Conservation (phyloP, 2,888 invertebrate genomes). For the Ptilodon capucinus region DNA sequence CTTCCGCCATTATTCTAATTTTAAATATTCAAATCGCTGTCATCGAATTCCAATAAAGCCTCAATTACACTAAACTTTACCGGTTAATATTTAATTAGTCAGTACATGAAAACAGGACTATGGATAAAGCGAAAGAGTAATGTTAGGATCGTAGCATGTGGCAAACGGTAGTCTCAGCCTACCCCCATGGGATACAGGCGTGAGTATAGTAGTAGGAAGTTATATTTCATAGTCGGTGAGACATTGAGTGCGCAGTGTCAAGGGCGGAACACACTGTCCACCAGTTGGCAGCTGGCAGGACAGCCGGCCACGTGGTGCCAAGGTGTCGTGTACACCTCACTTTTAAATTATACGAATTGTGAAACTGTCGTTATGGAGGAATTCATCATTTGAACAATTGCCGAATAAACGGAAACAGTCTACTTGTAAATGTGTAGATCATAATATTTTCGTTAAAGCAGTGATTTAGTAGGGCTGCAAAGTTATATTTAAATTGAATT, state of each 20-base stretch:
- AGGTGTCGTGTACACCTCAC: conserved; percentile 7
- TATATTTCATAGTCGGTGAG: conserved; percentile 20
- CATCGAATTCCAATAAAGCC: neutral
- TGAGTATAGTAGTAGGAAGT: conserved; percentile 20
- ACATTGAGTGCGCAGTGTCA: conserved; percentile 36
- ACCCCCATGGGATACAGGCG: too few relatives aligned
- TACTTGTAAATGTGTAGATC: too few relatives aligned
- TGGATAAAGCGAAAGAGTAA: too few relatives aligned
- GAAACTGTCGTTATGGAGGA: neutral
- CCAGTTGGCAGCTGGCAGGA: conserved; percentile 36
- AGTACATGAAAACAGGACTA: too few relatives aligned
- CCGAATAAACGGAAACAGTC: too few relatives aligned
- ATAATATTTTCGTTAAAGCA: too few relatives aligned
- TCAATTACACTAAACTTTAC: neutral
- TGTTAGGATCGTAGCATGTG: too few relatives aligned
- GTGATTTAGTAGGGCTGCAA: too few relatives aligned
- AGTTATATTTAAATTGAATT: too few relatives aligned
- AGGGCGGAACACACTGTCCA: conserved; percentile 28
- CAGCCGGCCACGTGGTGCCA: conserved; percentile 34
- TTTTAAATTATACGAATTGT: neutral
- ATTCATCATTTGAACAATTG: too few relatives aligned
- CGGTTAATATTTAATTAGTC: conserved; percentile 2
- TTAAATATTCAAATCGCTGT: neutral
- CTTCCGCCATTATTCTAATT: neutral
- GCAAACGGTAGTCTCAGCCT: too few relatives aligned